A percentile compares a stretch with the other conserved stretches of the same genome.
Conservation (phyloP, 2,888 invertebrate species). For the Prosapia bicincta region DNA sequence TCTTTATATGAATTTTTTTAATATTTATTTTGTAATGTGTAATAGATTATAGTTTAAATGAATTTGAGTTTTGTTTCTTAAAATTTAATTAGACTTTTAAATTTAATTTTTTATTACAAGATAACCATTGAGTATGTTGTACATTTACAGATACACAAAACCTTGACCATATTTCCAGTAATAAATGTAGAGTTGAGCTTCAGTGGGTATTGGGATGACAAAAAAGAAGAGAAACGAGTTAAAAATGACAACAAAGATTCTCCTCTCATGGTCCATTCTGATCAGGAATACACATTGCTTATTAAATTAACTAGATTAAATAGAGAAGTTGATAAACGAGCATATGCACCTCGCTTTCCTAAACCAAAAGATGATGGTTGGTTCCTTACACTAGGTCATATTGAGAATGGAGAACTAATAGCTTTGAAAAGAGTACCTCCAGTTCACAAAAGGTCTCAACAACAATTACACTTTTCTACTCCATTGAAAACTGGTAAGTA, state of each 20-base stretch:
- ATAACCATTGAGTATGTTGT: background rate
- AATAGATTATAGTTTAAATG: conserved; percentile 10
- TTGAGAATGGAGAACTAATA: conserved; percentile 65
- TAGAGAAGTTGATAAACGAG: conserved; percentile 49
- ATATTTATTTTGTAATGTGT: too few species aligned
- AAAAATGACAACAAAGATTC: background rate
- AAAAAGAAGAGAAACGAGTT: conserved; percentile 33
- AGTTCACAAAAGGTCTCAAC: conserved; percentile 50
- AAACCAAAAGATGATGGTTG: conserved; percentile 96
- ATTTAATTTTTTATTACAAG: too few species aligned
- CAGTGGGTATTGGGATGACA: conserved; percentile 52
- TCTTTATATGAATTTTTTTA: too few species aligned
- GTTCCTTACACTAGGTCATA: conserved; percentile 81
- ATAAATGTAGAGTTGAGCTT: conserved; percentile 55
- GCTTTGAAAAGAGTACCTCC: conserved; percentile 73
- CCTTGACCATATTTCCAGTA: conserved; percentile 62
- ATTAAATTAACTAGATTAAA: conserved; percentile 33
- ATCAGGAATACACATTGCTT: conserved; percentile 67
- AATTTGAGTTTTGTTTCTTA: background rate
- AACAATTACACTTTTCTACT: conserved; percentile 59
- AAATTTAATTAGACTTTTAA: background rate
- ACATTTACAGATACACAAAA: conserved; percentile 45
- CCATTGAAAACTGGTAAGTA: conserved; percentile 53
- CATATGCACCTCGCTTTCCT: conserved; percentile 81
- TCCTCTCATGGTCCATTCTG: conserved; percentile 60